A percentile compares a stretch with the other conserved stretches of the same genome.
Evolutionary conservation across 2,888 invertebrate species (phyloP).

Genomic region (Xestia ashworthii): DNA sequence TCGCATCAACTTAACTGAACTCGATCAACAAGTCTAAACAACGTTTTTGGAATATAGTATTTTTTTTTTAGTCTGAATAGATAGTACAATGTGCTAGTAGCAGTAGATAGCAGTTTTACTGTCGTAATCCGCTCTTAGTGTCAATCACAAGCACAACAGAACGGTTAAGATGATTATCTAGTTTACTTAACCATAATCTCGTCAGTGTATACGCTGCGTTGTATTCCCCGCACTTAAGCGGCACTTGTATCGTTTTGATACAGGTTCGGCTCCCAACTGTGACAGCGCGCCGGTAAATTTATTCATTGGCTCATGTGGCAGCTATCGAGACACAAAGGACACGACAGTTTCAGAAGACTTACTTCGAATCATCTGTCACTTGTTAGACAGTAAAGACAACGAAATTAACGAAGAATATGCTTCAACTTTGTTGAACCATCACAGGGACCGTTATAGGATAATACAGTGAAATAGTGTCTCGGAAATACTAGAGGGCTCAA

Average conservation of each 20-base stretch:
- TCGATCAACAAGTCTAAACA: not conserved
- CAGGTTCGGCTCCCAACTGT: slow-evolving; percentile 24
- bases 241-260: slow-evolving; percentile 34
- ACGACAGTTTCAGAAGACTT: slow-evolving; percentile 9
- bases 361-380: not conserved
- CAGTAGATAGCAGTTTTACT: too few species aligned
- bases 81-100: not conserved
- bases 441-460: not conserved
- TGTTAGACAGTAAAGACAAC: not conserved
- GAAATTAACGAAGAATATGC: not conserved
- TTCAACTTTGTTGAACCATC: too few species aligned
- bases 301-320: slow-evolving; percentile 70
- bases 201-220: not conserved
- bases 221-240: slow-evolving; percentile 8
- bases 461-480: not conserved
- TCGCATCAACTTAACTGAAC: not conserved
- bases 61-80: too few species aligned
- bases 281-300: slow-evolving; percentile 67
- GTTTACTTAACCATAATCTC: not conserved
- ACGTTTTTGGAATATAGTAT: not conserved
- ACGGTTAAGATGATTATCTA: not conserved
- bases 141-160: not conserved
- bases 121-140: not conserved
- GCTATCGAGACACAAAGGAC: slow-evolving; percentile 12
- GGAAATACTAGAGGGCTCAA: too few species aligned